Evolutionary conservation across 2,888 invertebrate genomes (phyloP).

Genomic region (Drosophila eohydei): DNA sequence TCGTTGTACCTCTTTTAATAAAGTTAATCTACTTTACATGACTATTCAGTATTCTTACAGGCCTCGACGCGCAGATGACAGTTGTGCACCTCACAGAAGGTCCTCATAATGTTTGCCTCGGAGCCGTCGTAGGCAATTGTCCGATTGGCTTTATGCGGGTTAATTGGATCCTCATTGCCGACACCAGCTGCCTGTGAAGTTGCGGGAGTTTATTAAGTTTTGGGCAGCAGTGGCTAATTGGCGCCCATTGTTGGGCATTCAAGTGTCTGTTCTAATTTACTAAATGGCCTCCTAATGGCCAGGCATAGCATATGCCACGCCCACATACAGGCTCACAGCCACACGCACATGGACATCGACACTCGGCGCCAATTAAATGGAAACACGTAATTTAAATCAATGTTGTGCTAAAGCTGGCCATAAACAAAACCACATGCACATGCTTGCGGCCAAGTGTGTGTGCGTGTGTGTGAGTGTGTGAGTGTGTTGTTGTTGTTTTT

Average conservation of each 20-base stretch:
- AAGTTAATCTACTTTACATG: neutral
- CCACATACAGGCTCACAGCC: neutral
- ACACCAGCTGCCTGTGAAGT: slow-evolving; percentile 69
- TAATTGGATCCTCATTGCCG: slow-evolving; percentile 80
- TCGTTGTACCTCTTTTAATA: too few species aligned
- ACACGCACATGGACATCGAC: slow-evolving; percentile 58
- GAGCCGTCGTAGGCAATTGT: slow-evolving; percentile 77
- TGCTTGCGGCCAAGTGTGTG: slow-evolving; percentile 63
- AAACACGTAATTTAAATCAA: slow-evolving; percentile 81
- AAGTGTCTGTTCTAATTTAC: slow-evolving; percentile 72
- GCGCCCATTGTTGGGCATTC: slow-evolving; percentile 54
- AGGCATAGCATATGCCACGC: slow-evolving; percentile 44
- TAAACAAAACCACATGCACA: slow-evolving; percentile 76
- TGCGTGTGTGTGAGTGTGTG: slow-evolving; percentile 4
- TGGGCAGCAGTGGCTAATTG: slow-evolving; percentile 52
- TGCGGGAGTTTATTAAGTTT: slow-evolving; percentile 53
- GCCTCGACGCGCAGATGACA: slow-evolving; percentile 80
- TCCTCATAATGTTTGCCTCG: slow-evolving; percentile 79
- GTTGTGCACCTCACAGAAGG: slow-evolving; percentile 81
- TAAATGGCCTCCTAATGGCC: slow-evolving; percentile 66
- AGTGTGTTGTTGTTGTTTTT: slow-evolving; percentile 31
- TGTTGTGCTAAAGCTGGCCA: slow-evolving; percentile 74
- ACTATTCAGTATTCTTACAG: slow-evolving; percentile 68
- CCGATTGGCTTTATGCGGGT: slow-evolving; percentile 58
- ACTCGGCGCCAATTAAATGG: slow-evolving; percentile 78